phyloP scores from a whole-genome alignment of 2,888 invertebrate genomes.

The Drosophila flavopinicola region DNA sequence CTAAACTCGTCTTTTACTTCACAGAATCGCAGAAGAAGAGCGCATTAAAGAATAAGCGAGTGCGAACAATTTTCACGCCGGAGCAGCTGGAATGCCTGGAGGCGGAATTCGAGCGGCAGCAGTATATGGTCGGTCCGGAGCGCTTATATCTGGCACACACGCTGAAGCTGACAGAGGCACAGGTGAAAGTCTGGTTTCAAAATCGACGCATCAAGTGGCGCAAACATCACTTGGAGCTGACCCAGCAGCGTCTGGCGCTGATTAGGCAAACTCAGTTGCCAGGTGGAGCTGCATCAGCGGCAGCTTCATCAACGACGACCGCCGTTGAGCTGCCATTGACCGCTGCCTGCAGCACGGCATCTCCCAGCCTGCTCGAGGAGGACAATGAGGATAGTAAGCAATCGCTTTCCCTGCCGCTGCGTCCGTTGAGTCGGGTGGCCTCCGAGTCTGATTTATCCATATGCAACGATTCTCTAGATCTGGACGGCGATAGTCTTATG shows the following conservation, averaged over 20 bases:
- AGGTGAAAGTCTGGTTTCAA: constrained; percentile 97
- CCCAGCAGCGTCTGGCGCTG: constrained; percentile 92
- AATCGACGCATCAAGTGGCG: constrained; percentile 96
- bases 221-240: constrained; percentile 96
- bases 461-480: constrained; percentile 83
- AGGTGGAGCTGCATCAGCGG: constrained; percentile 18
- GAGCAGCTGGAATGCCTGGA: constrained; percentile 97
- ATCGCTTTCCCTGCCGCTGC: constrained; percentile 62
- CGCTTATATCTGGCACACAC: constrained; percentile 92
- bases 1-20: neutral
- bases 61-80: constrained; percentile 97
- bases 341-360: constrained; percentile 51
- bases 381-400: constrained; percentile 80
- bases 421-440: constrained; percentile 61
- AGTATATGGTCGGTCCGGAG: constrained; percentile 99
- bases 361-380: constrained; percentile 70
- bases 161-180: constrained; percentile 84
- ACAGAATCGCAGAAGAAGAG: constrained; percentile 84
- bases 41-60: constrained; percentile 90
- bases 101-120: constrained; percentile 97
- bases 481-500: constrained; percentile 83
- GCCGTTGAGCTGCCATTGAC: constrained; percentile 42
- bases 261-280: constrained; percentile 83
- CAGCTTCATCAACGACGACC: constrained; percentile 20
- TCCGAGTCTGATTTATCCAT: constrained; percentile 84